Conservation (phyloP, 2,888 invertebrate genomes). For the Arge pagana region DNA sequence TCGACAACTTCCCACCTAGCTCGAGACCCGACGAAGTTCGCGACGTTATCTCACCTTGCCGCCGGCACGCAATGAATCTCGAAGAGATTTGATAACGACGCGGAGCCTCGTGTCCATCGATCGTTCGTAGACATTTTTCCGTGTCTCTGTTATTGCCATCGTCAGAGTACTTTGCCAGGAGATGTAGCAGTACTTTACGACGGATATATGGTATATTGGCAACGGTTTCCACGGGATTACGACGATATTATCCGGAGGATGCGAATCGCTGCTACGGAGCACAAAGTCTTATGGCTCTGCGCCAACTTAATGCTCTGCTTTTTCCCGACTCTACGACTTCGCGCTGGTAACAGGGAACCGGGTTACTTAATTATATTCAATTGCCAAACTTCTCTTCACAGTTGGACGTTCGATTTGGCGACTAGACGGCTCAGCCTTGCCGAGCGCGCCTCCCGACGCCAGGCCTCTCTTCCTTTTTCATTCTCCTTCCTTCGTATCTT, state of each 20-base stretch:
- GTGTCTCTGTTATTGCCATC: slow-evolving; percentile 49
- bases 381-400: slow-evolving; percentile 55
- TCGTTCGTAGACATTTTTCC: no score
- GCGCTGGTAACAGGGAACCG: slow-evolving; percentile 23
- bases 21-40: slow-evolving; percentile 15
- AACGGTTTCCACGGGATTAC: slow-evolving; percentile 45
- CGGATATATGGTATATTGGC: slow-evolving; percentile 55
- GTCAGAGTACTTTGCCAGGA: slow-evolving; percentile 44
- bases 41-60: slow-evolving; percentile 8
- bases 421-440: no score
- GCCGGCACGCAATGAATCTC: slow-evolving; percentile 42
- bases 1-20: not conserved
- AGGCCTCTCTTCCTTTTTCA: no score
- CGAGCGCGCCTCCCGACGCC: no score
- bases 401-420: no score
- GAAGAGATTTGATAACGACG: slow-evolving; percentile 35
- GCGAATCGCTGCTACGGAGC: slow-evolving; percentile 33
- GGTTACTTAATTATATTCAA: slow-evolving; percentile 53
- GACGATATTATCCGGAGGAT: slow-evolving; percentile 42
- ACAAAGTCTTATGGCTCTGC: slow-evolving; percentile 52
- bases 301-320: slow-evolving; percentile 37
- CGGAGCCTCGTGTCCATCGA: no score
- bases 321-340: slow-evolving; percentile 35
- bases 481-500: no score
- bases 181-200: slow-evolving; percentile 45